Evolutionary conservation across 2,113 vertebrate species (phyloP).

Genomic region (Enhydra lutris): DNA sequence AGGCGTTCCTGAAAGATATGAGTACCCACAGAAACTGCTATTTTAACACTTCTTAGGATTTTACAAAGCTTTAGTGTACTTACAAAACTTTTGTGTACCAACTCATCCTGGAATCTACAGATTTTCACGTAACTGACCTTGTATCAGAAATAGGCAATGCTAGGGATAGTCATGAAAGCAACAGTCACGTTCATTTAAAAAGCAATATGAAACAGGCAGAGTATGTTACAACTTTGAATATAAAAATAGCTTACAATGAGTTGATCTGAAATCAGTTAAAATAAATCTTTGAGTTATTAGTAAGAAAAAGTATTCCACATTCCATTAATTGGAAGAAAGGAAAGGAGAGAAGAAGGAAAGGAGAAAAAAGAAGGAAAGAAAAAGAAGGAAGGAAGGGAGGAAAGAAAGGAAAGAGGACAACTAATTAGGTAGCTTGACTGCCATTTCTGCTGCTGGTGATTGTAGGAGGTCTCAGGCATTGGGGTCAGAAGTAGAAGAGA

Average conservation of each 20-base stretch:
- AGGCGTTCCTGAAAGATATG: not conserved
- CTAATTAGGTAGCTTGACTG: not conserved
- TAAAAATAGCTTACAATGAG: not conserved
- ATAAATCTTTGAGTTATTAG: not conserved
- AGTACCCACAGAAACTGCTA: not conserved
- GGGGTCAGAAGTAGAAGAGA: not conserved
- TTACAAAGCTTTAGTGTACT: not conserved
- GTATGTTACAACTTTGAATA: not conserved
- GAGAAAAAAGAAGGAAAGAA: too few species aligned
- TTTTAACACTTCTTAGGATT: not conserved
- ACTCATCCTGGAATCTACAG: not conserved
- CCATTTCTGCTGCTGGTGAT: not conserved
- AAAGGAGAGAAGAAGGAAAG: not conserved
- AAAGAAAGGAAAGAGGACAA: not conserved
- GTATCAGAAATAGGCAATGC: not conserved
- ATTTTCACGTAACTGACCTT: not conserved
- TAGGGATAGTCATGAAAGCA: not conserved
- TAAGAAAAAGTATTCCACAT: not conserved
- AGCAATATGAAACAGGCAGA: not conserved
- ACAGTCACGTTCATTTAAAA: not conserved
- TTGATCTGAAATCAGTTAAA: not conserved
- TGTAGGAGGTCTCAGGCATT: not conserved
- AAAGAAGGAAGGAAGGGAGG: too few species aligned
- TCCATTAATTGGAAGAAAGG: not conserved
- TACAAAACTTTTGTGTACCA: not conserved